Evolutionary conservation across 2,888 invertebrate genomes (phyloP).

Genomic region (Chaetogeoica ovagalla): DNA sequence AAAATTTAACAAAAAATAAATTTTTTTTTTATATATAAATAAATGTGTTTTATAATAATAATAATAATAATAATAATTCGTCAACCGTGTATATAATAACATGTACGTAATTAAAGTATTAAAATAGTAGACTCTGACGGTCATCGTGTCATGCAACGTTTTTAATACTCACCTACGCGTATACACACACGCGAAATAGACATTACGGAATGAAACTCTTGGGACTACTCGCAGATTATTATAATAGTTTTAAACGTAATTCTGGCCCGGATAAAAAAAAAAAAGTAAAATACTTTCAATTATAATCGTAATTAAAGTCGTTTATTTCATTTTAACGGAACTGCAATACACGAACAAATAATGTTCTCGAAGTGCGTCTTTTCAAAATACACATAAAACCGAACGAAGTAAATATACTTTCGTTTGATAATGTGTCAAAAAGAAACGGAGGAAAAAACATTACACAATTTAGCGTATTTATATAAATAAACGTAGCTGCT

Average conservation of each 20-base stretch:
- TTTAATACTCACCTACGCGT: not conserved
- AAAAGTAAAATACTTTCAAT: not conserved
- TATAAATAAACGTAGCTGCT: too few species aligned
- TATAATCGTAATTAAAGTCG: not conserved
- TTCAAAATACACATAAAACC: not conserved
- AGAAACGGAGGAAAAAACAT: not conserved
- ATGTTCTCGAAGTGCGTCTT: not conserved
- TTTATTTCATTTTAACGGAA: conserved; percentile 8
- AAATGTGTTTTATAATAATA: too few species aligned
- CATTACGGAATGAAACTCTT: conserved; percentile 8
- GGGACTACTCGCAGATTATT: conserved; percentile 11
- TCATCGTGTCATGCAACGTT: not conserved
- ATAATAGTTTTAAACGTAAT: conserved; percentile 25
- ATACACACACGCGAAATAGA: not conserved
- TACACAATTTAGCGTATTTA: too few species aligned
- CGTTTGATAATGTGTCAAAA: not conserved
- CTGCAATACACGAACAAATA: not conserved
- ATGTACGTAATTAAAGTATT: not conserved
- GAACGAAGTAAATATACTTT: not conserved
- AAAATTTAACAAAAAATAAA: too few species aligned
- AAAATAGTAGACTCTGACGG: not conserved
- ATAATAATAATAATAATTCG: too few species aligned
- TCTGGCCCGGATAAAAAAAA: too few species aligned
- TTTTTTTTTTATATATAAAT: too few species aligned
- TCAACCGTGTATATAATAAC: too few species aligned